phyloP scores from a whole-genome alignment of 2,113 vertebrate genomes.

The Apteryx owenii region DNA sequence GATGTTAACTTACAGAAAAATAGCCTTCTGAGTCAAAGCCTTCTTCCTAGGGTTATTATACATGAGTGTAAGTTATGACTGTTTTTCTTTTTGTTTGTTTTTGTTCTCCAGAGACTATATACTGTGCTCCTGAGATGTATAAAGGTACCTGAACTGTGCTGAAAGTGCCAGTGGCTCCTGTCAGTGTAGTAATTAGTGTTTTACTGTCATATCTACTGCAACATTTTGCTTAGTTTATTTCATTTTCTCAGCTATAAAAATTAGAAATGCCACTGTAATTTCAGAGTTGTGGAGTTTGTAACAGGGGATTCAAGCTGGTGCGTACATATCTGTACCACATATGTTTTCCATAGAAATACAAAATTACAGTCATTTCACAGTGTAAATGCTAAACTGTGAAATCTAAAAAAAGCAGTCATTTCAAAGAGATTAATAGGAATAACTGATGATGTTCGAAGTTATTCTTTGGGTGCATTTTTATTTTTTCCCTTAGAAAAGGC shows the following conservation, averaged over 20 bases:
- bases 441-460: background rate
- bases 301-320: background rate
- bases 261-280: background rate
- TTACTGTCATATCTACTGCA: background rate
- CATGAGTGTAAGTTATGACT: background rate
- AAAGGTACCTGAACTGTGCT: background rate
- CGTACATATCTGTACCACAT: background rate
- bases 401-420: background rate
- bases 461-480: background rate
- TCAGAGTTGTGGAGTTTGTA: background rate
- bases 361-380: background rate
- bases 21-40: background rate
- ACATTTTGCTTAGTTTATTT: background rate
- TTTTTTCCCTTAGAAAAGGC: background rate
- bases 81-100: background rate
- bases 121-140: background rate
- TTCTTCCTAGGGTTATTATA: background rate
- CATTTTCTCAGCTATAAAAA: background rate
- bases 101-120: background rate
- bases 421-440: background rate
- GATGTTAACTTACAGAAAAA: background rate
- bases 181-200: background rate
- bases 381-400: background rate
- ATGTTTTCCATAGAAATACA: background rate
- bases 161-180: background rate